Evolutionary conservation across 2,113 vertebrate species (phyloP).

Genomic region (Ranitomeya variabilis): DNA sequence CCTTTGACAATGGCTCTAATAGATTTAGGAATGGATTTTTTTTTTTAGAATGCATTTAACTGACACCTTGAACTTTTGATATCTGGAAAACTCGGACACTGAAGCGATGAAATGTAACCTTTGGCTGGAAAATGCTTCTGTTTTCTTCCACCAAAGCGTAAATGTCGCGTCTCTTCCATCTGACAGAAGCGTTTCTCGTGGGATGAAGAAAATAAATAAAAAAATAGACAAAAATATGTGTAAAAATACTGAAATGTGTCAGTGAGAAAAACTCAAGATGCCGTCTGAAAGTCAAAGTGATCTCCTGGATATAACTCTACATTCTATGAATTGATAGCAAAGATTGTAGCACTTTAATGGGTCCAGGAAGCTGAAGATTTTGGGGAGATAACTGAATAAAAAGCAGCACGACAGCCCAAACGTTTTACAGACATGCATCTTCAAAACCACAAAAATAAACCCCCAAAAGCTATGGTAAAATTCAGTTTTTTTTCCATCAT

Average conservation of each 20-base stretch:
- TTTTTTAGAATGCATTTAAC: not conserved
- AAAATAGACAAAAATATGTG: not conserved
- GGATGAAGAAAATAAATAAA: not conserved
- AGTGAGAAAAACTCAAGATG: not conserved
- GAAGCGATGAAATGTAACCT: conserved; percentile 15
- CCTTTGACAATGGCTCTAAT: not conserved
- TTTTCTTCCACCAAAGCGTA: not conserved
- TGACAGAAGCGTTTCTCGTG: conserved; percentile 1
- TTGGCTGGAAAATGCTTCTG: conserved; percentile 2
- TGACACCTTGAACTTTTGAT: conserved; percentile 23
- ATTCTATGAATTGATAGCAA: not conserved
- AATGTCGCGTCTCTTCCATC: not conserved
- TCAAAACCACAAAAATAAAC: too few relatives aligned
- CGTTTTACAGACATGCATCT: too few relatives aligned
- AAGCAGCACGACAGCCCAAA: too few relatives aligned
- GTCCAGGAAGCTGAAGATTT: too few relatives aligned
- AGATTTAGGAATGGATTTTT: not conserved
- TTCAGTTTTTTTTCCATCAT: too few relatives aligned
- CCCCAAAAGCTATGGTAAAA: too few relatives aligned
- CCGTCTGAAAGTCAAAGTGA: not conserved
- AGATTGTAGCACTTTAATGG: too few relatives aligned
- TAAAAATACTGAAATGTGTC: not conserved
- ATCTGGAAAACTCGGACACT: not conserved
- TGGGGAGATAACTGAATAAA: too few relatives aligned
- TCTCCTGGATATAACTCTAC: not conserved